These are phyloP conservation scores for Xestia sexstrigata DNA, from an alignment of 2,888 invertebrate species.

Conservation along the genomic window DNA sequence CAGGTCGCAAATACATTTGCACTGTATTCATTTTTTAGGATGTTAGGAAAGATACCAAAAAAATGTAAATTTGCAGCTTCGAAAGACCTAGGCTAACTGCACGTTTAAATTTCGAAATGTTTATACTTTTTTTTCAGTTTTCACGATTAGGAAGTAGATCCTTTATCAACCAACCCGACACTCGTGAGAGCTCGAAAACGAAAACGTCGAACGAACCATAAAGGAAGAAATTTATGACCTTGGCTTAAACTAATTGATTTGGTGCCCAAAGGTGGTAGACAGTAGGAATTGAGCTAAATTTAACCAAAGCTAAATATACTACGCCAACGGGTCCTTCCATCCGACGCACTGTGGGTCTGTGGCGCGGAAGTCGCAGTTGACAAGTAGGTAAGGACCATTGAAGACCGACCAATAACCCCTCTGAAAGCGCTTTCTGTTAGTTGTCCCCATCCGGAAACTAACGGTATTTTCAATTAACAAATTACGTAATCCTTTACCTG, in stretches of 20 bases:
- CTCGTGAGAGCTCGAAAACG: not conserved
- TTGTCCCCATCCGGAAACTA: not conserved
- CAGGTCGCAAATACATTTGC: not conserved
- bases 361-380: conserved; percentile 13
- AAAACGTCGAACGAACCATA: not conserved
- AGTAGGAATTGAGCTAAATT: not conserved
- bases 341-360: too few species aligned
- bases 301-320: not conserved
- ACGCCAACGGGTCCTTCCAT: not conserved
- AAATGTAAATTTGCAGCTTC: not conserved
- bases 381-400: conserved; percentile 13
- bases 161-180: not conserved
- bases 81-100: not conserved
- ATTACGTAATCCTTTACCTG: not conserved
- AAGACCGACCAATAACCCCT: conserved; percentile 17
- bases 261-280: not conserved
- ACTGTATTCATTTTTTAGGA: not conserved
- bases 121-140: too few species aligned
- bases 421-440: not conserved
- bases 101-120: not conserved
- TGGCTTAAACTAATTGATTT: not conserved
- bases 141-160: too few species aligned
- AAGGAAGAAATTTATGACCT: not conserved
- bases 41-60: not conserved
- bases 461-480: not conserved